Conservation (phyloP, 1,140 invertebrate species). For the Pantala flavescens region DNA sequence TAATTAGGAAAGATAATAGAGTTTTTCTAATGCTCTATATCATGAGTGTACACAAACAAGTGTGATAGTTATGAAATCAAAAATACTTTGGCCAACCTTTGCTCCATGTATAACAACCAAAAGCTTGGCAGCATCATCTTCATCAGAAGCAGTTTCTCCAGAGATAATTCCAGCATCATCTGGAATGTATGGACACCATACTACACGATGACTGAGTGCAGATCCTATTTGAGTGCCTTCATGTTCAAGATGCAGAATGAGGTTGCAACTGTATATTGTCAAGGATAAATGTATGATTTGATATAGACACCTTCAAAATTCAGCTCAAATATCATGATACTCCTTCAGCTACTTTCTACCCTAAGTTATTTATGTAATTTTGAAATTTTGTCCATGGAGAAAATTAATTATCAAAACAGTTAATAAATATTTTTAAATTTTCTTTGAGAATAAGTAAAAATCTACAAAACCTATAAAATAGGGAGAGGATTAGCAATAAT, state of each 20-base stretch:
- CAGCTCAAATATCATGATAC: slow-evolving; percentile 13
- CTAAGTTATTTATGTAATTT: no score
- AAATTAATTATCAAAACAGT: no score
- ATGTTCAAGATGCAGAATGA: slow-evolving; percentile 41
- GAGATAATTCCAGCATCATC: slow-evolving; percentile 35
- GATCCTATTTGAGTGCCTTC: slow-evolving; percentile 26
- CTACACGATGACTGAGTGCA: slow-evolving; percentile 47
- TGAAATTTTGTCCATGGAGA: no score
- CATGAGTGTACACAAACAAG: no score
- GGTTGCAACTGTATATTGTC: slow-evolving; percentile 23
- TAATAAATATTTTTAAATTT: no score
- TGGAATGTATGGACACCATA: slow-evolving; percentile 89
- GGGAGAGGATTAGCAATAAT: no score
- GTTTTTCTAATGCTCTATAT: no score
- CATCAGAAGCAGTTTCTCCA: slow-evolving; percentile 32
- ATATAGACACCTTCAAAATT: not conserved
- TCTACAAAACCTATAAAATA: no score
- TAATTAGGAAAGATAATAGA: no score
- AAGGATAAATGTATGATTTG: slow-evolving; percentile 11
- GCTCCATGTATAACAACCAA: slow-evolving; percentile 69
- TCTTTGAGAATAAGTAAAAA: no score
- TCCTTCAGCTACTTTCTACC: not conserved
- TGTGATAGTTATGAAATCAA: no score
- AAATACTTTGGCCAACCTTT: slow-evolving; percentile 39
- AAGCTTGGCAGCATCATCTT: slow-evolving; percentile 65